Percentiles rank a stretch among this genome's conserved stretches.
Conservation (phyloP, 2,113 vertebrate genomes). For the Columba livia region DNA sequence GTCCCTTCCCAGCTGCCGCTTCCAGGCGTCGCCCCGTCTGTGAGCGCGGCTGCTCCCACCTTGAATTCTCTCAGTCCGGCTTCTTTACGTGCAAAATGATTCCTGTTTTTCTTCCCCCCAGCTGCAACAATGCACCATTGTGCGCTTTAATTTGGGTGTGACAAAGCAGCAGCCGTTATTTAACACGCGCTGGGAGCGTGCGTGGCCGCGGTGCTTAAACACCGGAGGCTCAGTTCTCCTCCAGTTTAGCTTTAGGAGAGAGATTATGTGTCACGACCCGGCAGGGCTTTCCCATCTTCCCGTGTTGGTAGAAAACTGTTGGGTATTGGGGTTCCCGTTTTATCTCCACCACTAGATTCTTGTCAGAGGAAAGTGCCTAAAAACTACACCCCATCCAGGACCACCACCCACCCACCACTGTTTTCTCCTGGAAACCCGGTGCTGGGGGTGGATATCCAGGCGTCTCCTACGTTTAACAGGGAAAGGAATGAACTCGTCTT, state of each 20-base stretch:
- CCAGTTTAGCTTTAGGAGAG: neutral
- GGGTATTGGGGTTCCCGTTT: neutral
- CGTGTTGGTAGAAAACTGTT: neutral
- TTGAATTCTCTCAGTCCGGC: neutral
- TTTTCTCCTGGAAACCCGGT: accelerated
- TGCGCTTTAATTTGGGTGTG: neutral
- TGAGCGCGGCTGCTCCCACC: neutral
- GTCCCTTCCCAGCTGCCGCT: neutral
- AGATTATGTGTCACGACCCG: neutral
- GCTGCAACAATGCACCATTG: neutral
- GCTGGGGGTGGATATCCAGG: neutral
- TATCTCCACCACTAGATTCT: neutral
- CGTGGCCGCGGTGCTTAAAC: neutral
- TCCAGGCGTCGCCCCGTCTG: neutral
- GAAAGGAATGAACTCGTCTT: neutral
- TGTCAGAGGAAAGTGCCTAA: neutral
- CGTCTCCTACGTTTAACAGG: neutral
- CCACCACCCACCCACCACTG: neutral
- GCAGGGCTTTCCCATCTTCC: neutral
- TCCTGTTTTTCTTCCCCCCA: neutral
- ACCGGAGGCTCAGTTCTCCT: neutral
- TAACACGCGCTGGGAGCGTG: neutral
- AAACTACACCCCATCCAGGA: accelerated
- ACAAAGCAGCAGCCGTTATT: neutral
- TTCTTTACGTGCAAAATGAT: neutral